Percentiles rank a stretch among this genome's conserved stretches.
Conservation (phyloP, 2,797 vertebrate species). For the Dicrostonyx torquatus region DNA sequence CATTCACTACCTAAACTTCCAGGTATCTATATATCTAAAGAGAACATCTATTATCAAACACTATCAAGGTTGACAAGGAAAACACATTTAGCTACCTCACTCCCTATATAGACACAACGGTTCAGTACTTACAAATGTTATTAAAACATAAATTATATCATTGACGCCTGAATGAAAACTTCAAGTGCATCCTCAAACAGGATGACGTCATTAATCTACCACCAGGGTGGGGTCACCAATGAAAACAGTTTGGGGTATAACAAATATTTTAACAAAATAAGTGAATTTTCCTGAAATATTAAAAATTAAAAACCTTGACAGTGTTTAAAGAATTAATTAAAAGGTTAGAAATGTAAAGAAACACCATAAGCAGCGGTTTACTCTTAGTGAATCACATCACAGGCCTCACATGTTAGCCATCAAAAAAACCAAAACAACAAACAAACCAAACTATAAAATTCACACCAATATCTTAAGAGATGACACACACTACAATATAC, state of each 20-base stretch:
- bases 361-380: constrained; percentile 82
- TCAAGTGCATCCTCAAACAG: constrained; percentile 22
- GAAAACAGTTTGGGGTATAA: constrained; percentile 9
- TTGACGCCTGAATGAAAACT: background rate
- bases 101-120: constrained; percentile 54
- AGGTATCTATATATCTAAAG: constrained; percentile 82
- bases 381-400: constrained; percentile 68
- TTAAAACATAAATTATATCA: constrained; percentile 52
- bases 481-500: constrained; percentile 39
- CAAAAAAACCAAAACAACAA: constrained; percentile 62
- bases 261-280: constrained; percentile 51
- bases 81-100: constrained; percentile 50
- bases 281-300: constrained; percentile 25
- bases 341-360: constrained; percentile 79
- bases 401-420: constrained; percentile 53
- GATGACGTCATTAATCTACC: background rate
- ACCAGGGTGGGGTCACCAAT: background rate
- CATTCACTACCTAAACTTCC: constrained; percentile 80
- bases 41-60: constrained; percentile 72
- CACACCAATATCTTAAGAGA: constrained; percentile 42
- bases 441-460: constrained; percentile 57
- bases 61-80: constrained; percentile 55
- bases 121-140: constrained; percentile 78
- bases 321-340: constrained; percentile 75
- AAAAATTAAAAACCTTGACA: constrained; percentile 78